Evolutionary conservation across 2,888 invertebrate species (phyloP), one percentile per base, ranked within the genome.

Genomic region (Cephonodes hylas): DNA sequence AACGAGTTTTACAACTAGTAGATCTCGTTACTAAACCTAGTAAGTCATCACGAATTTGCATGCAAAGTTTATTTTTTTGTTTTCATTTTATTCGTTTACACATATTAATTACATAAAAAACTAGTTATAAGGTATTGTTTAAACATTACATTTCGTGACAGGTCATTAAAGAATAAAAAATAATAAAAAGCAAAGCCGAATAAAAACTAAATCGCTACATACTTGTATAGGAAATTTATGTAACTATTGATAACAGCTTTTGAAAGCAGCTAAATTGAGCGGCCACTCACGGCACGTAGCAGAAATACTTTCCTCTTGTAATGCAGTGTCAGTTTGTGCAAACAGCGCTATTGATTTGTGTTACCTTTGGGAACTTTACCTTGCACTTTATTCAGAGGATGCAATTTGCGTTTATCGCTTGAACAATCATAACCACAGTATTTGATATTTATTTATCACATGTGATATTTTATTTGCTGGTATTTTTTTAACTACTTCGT

Each of bases 361-460:
- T 53, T 53, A 3, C 53, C 31, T 53, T 31, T 31, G 31, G 18
- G 53, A 53, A 18, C 18, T 53, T 31, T 53, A 53, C 18, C 53
- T 31, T 31, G 53, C 27, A 53, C 31, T 53, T 48, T 53, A 18
- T 68, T 45, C 58, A 44, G 53, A 27, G 31, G 27, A 31, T 10
- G 3, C 31, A 53, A 48, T 53, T 31, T 31, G 10, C 8, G 31
- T 18, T 18, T 18, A 31, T 53, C 8, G 10, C 31, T 31, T 53
- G 6, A 18, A 4, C 10, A 31, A 31, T 31, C 31, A 31, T 31
- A 20, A 18, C 27, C 1, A 3, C 18, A n/a, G 23, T 5, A n/a
- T 46, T 23, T n/a, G 44, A 7, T 23, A 10, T 10, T 23, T 10
- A 3, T n/a, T 38, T 3, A 5, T n/a, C 4, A 3, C 2, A n/a